Percentiles rank a stretch among this genome's conserved stretches.
phyloP scores from a whole-genome alignment of 2,888 invertebrate genomes.

The Biston stratarius region DNA sequence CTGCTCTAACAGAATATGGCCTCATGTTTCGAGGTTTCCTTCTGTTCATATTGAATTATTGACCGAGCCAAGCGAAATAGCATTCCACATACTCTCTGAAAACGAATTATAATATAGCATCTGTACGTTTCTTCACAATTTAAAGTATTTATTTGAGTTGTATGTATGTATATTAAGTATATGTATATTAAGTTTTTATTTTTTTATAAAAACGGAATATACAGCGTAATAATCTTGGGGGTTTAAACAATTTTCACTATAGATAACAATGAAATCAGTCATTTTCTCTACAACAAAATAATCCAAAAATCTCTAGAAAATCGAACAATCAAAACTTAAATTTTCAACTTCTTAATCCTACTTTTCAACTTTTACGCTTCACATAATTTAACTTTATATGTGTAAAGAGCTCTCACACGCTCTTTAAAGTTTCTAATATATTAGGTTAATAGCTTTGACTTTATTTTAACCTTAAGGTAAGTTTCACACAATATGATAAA shows the following conservation, averaged over 20 bases:
- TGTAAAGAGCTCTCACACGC: slow-evolving; percentile 34
- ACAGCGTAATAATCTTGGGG: no score
- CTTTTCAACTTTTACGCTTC: slow-evolving; percentile 45
- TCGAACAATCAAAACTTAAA: neutral
- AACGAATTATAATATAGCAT: no score
- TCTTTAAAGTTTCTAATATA: slow-evolving; percentile 45
- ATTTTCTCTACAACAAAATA: no score
- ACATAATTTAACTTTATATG: slow-evolving; percentile 53
- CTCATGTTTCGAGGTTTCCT: slow-evolving; percentile 24
- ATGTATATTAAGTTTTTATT: no score
- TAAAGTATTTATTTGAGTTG: no score
- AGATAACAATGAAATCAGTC: no score
- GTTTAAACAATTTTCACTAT: no score
- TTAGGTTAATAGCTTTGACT: slow-evolving; percentile 57
- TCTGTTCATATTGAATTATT: slow-evolving; percentile 2
- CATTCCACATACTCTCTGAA: no score
- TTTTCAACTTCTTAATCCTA: slow-evolving; percentile 39
- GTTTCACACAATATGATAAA: slow-evolving; percentile 23
- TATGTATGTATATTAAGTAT: no score
- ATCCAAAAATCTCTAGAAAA: neutral
- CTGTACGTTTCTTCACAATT: no score
- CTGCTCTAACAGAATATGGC: slow-evolving; percentile 47
- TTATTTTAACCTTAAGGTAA: slow-evolving; percentile 35
- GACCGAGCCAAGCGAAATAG: no score
- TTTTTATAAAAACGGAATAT: no score